Base-by-base conservation (phyloP, 2,888 invertebrate genomes). In the Drosophila lacicola region DNA sequence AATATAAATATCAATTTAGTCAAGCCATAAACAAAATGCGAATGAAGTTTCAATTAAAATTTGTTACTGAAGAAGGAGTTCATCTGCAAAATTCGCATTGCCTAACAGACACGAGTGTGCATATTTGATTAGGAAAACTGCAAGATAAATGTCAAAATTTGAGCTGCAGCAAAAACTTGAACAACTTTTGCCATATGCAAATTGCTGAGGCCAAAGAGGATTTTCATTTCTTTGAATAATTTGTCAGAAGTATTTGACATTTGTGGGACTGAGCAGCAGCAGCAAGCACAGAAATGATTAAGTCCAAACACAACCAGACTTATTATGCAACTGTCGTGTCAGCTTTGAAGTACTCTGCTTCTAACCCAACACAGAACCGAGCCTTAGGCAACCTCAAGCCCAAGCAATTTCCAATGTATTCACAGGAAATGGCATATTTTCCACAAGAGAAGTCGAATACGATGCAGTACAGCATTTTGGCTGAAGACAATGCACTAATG, bases 181-280 rank as follows among this genome's bases (percentile, higher is more conserved):
- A 36, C 49, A 63, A 71, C 13, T 66, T 67, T 45, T 79, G 70
- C 61, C 70, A 78, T 44, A 84, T 66, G 69, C 55, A 62, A 82
- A 77, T 67, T 82, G 70, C 65, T 50, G 56, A 67, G 13, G 39
- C 29, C 44, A 33, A 29, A 13, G 17, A 37, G 45, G 25, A 46
- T 45, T 34, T 34, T 54, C 58, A 74, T 60, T 56, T 55, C 64
- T 63, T 70, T 62, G 55, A 69, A 67, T 66, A 83, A 89, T 89
- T 86, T 82, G 81, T 82, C 82, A 77, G 68, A 72, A 64, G 75
- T 80, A 64, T 88, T 76, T 78, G 82, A 78, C 85, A 87, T 78
- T 66, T 75, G 58, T 54, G 46, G 34, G 29, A 37, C 47, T 45
- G 60, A 42, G 64, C 21, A 47, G 47, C 63, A 53, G 39, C 37